Conservation (phyloP, 2,113 vertebrate species). For the Nothobranchius furzeri region DNA sequence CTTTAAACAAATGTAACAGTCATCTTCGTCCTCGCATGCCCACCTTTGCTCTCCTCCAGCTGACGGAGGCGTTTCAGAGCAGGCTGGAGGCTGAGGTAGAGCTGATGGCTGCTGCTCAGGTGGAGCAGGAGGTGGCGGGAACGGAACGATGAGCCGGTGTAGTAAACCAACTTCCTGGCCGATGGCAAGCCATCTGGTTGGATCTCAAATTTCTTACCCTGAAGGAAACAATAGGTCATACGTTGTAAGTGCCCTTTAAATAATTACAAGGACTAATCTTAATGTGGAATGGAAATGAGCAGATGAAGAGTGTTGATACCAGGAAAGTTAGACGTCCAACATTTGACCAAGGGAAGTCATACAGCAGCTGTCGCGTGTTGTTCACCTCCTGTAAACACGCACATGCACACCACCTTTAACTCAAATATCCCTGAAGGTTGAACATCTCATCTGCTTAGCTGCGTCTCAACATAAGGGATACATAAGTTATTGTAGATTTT, state of each 20-base stretch:
- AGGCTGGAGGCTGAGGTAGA: slow-evolving; percentile 85
- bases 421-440: slow-evolving; percentile 4
- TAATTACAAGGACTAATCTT: slow-evolving; percentile 22
- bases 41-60: slow-evolving; percentile 87
- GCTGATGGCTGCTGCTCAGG: slow-evolving; percentile 86
- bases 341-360: slow-evolving; percentile 88
- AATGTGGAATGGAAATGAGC: slow-evolving; percentile 18
- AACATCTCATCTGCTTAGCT: slow-evolving; percentile 15
- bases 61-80: slow-evolving; percentile 81
- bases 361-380: slow-evolving; percentile 82
- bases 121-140: slow-evolving; percentile 86
- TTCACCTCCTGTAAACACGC: slow-evolving; percentile 81
- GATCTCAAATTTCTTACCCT: slow-evolving; percentile 93
- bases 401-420: slow-evolving; percentile 3
- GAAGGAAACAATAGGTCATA: slow-evolving; percentile 23
- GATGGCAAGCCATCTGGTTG: slow-evolving; percentile 88
- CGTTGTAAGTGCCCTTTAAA: slow-evolving; percentile 33
- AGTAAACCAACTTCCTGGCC: slow-evolving; percentile 88
- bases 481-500: slow-evolving; percentile 39
- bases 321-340: slow-evolving; percentile 88
- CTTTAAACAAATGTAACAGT: too few relatives aligned
- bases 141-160: slow-evolving; percentile 86
- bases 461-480: slow-evolving; percentile 21
- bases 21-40: not conserved
- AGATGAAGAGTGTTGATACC: slow-evolving; percentile 72